Conservation (phyloP, 2,888 invertebrate species). For the Caenorhabditis angaria region DNA sequence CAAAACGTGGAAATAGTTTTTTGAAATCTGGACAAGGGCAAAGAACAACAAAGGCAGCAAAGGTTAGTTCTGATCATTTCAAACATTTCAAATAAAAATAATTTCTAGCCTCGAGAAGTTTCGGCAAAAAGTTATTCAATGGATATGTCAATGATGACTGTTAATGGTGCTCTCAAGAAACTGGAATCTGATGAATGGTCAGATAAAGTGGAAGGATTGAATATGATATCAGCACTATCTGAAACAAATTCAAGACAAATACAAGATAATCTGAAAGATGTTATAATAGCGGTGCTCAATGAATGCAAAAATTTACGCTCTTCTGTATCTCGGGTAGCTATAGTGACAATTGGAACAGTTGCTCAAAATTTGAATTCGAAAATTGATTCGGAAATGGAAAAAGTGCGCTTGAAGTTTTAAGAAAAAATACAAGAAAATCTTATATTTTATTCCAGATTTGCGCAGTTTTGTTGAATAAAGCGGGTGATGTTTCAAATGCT, state of each 20-base stretch:
- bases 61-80: background rate
- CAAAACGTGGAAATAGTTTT: constrained; percentile 22
- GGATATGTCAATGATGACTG: constrained; percentile 38
- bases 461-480: constrained; percentile 54
- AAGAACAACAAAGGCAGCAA: constrained; percentile 30
- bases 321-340: constrained; percentile 88
- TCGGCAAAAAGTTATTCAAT: constrained; percentile 15
- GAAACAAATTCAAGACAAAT: constrained; percentile 44
- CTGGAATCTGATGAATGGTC: constrained; percentile 74
- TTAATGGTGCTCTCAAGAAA: constrained; percentile 46
- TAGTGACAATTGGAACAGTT: constrained; percentile 83
- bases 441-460: constrained; percentile 42
- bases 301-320: constrained; percentile 84
- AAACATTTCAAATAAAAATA: background rate
- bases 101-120: background rate
- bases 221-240: constrained; percentile 53
- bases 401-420: constrained; percentile 50
- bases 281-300: constrained; percentile 46
- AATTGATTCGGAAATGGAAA: constrained; percentile 76
- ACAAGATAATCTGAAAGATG: constrained; percentile 51
- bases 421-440: too few relatives aligned
- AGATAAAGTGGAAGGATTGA: constrained; percentile 80
- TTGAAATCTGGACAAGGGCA: constrained; percentile 34
- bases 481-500: constrained; percentile 86
- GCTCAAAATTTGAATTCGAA: constrained; percentile 77